These are phyloP conservation scores for human (Homo sapiens) DNA, from an alignment of 2,113 vertebrate species.

Conservation along the genomic window GRCh38 chr5:10626501-10627000, in stretches of 20 bases:
- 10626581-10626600: not conserved
- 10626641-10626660: not conserved
- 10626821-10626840: not conserved
- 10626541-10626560: not conserved
- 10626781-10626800: not conserved
- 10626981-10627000: not conserved
- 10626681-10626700: rapidly evolving
- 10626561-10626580: rapidly evolving
- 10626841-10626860: not conserved
- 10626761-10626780: not conserved
- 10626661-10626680: not conserved
- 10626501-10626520: not conserved
- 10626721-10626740: not conserved
- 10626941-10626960: not conserved
- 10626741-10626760: rapidly evolving
- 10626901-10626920: not conserved
- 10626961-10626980: rapidly evolving
- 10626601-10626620: not conserved
- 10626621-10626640: not conserved
- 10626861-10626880: rapidly evolving
- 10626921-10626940: not conserved
- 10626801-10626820: not conserved
- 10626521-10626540: rapidly evolving
- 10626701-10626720: rapidly evolving
- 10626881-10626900: not conserved